Percentiles rank a stretch among this genome's conserved stretches.
Evolutionary conservation across 2,888 invertebrate species (phyloP).

Genomic region (Elysia crispata): DNA sequence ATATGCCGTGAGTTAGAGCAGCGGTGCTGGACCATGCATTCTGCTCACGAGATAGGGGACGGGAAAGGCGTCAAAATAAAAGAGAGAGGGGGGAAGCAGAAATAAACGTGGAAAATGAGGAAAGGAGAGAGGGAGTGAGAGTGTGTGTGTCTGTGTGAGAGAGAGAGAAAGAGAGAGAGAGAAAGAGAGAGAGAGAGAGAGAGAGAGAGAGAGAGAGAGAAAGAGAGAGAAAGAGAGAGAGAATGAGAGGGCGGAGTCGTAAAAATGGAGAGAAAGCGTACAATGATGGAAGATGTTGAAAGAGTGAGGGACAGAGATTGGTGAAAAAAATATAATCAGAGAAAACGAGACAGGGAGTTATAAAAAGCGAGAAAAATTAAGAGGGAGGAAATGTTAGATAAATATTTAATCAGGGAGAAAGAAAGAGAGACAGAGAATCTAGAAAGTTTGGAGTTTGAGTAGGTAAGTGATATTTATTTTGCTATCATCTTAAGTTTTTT

Average conservation of each 20-base stretch:
- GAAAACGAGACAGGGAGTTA: neutral
- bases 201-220: neutral
- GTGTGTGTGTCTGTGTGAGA: neutral
- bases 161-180: slow-evolving; percentile 17
- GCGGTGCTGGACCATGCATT: no score
- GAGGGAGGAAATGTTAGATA: neutral
- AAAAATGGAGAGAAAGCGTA: neutral
- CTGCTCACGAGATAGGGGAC: slow-evolving; percentile 1
- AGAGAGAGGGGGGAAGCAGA: neutral
- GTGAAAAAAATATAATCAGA: neutral
- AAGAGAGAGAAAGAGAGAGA: slow-evolving; percentile 6
- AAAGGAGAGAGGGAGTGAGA: slow-evolving; percentile 3
- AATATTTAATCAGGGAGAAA: neutral
- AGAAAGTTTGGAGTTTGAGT: neutral
- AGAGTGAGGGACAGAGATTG: neutral
- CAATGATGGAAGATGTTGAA: neutral
- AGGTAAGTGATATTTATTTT: neutral
- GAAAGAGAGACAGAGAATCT: neutral
- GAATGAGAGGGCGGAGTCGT: neutral
- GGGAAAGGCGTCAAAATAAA: neutral
- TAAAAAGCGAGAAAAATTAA: neutral
- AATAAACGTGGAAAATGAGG: neutral
- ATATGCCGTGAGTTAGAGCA: no score
- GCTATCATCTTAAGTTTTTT: no score
- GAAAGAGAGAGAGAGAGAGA: slow-evolving; percentile 4